Percentiles rank a stretch among this genome's conserved stretches.
phyloP scores from a whole-genome alignment of 2,797 vertebrate genomes.

The Esox lucius region DNA sequence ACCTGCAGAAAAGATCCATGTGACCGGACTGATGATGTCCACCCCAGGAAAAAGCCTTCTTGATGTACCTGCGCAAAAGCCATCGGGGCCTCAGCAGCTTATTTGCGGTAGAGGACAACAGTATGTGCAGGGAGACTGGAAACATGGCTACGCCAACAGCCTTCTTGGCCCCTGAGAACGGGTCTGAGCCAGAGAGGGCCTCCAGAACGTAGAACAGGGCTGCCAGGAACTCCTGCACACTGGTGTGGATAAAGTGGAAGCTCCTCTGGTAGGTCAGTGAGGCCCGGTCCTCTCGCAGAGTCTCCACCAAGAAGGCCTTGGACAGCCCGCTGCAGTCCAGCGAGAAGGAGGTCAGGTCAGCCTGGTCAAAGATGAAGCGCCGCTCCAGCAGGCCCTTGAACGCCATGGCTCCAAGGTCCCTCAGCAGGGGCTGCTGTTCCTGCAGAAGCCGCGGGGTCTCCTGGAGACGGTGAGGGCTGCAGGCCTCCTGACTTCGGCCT shows the following conservation, averaged over 20 bases:
- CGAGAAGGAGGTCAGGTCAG: constrained; percentile 44
- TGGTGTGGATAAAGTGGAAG: constrained; percentile 61
- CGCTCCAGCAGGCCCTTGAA: constrained; percentile 56
- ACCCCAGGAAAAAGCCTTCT: constrained; percentile 46
- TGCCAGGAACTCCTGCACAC: constrained; percentile 58
- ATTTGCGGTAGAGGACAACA: constrained; percentile 15
- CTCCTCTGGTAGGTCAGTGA: constrained; percentile 49
- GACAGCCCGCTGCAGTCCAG: constrained; percentile 38
- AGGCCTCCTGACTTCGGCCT: constrained; percentile 31
- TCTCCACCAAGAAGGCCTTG: constrained; percentile 51
- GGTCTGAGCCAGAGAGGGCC: constrained; percentile 49
- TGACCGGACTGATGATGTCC: constrained; percentile 55
- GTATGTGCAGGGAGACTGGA: constrained; percentile 15
- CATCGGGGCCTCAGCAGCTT: constrained; percentile 27
- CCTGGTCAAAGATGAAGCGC: constrained; percentile 50
- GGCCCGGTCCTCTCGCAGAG: constrained; percentile 48
- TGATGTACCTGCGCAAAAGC: constrained; percentile 40
- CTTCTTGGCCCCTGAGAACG: constrained; percentile 44
- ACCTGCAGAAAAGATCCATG: constrained; percentile 62
- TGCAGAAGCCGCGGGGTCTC: constrained; percentile 45
- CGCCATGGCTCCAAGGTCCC: constrained; percentile 49
- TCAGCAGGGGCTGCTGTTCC: constrained; percentile 34
- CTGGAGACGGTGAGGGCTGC: constrained; percentile 46
- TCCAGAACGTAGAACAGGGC: constrained; percentile 54
- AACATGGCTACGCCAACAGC: background rate